Evolutionary conservation across 1,140 invertebrate genomes (phyloP), one percentile per base, ranked within the genome.

Genomic region (Sarcophaga peregrina): DNA sequence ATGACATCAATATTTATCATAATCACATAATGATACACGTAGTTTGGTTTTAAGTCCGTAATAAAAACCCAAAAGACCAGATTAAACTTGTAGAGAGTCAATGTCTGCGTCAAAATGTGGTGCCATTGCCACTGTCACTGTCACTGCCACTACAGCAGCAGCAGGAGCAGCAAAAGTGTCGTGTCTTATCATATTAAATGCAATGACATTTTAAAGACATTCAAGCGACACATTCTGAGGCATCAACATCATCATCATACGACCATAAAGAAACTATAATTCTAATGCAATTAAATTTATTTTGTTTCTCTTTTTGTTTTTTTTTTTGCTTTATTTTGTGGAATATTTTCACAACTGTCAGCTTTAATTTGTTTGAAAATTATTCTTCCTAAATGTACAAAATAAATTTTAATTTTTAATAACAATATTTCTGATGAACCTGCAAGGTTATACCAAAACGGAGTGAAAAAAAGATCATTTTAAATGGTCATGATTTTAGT

Each of bases 1-100:
- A 68, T 68, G 62, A 68, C 62, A 68, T 68, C 62, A 68, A 68
- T 68, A 68, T 68, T 68, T 68, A 68, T 68, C 62, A 68, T 68
- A 68, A 20, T 68, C 62, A n/a, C n/a, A 68, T 68, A 37, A 37
- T 37, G 62, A 68, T 68, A 68, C 62, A 4, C 25, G 25, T 37
- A 37, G 25, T 37, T 20, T 68, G n/a, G n/a, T n/a, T n/a, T 68
- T 20, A 68, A 68, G 62, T 9, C 62, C 1, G 25, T 37, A 37
- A 37, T 37, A 20, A 8, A 68, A 68, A 68, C 8, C 58, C 58
- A 25, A 37, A 37, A 37, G 25, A 68, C 54, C 62, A 68, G 62
- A 68, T 68, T 68, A 68, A 68, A 68, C 62, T n/a, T 20, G 62
- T 68, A 68, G 54, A 62, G n/a, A 68, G 62, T n/a, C n/a, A 7